A percentile compares a stretch with the other conserved stretches of the same genome.
Evolutionary conservation across 1,140 invertebrate species (phyloP).

Genomic region (Propsilocerus akamusi): DNA sequence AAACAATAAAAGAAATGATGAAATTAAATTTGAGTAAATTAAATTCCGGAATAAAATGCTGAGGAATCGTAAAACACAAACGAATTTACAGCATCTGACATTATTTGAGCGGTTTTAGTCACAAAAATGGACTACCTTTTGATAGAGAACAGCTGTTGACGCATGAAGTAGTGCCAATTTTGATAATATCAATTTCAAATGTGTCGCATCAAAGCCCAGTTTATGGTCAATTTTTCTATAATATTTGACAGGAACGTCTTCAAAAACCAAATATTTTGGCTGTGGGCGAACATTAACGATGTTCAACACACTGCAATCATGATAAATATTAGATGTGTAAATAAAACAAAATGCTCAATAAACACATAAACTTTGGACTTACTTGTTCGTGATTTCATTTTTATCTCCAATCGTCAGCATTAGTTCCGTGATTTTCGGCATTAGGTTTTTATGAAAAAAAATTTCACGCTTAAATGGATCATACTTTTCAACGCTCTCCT

Average conservation of each 20-base stretch:
- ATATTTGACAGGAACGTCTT: not conserved
- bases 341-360: not conserved
- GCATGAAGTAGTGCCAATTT: slow-evolving; percentile 34
- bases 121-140: too few species aligned
- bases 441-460: not conserved
- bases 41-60: too few species aligned
- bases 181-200: slow-evolving; percentile 12
- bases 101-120: too few species aligned
- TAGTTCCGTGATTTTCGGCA: not conserved
- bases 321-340: not conserved
- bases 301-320: not conserved
- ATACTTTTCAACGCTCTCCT: not conserved
- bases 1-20: too few species aligned
- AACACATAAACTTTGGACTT: not conserved
- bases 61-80: too few species aligned
- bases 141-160: slow-evolving; percentile 26
- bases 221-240: not conserved
- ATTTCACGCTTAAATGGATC: not conserved
- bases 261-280: not conserved
- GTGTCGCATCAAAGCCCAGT: not conserved
- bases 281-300: not conserved
- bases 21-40: too few species aligned
- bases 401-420: not conserved
- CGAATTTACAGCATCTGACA: too few species aligned
- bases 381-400: not conserved